A percentile compares a stretch with the other conserved stretches of the same genome.
Conservation (phyloP, 23 tunicate genomes). For the Trididemnum clinides region DNA sequence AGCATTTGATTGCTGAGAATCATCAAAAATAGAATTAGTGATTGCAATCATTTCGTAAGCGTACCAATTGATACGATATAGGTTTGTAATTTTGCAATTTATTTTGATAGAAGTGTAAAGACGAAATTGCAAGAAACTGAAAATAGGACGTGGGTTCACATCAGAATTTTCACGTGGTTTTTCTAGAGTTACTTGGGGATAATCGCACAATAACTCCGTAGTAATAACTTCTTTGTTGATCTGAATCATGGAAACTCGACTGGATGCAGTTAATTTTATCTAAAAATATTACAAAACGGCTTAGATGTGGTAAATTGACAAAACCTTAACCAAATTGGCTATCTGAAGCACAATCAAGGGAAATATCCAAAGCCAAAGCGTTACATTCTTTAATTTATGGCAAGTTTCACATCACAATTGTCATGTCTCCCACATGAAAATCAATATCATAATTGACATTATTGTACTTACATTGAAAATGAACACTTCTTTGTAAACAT, state of each 20-base stretch:
- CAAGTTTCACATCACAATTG: no score
- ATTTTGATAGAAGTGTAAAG: conserved; percentile 39
- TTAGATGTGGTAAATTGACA: no score
- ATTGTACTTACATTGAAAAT: neutral
- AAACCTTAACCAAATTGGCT: no score
- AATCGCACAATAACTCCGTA: conserved; percentile 70
- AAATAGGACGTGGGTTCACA: conserved; percentile 29
- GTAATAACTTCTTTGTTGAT: conserved; percentile 20
- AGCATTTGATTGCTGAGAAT: neutral
- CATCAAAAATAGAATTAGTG: neutral
- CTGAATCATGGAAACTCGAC: conserved; percentile 32
- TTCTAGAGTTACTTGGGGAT: conserved; percentile 55
- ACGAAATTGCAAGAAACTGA: conserved; percentile 68
- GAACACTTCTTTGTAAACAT: conserved; percentile 4
- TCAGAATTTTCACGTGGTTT: conserved; percentile 43
- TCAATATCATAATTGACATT: neutral
- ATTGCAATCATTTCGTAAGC: conserved; percentile 34
- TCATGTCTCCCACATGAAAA: neutral
- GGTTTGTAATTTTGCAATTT: conserved; percentile 50
- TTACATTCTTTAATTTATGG: no score
- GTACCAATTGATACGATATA: conserved; percentile 51
- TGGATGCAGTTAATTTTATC: conserved; percentile 35
- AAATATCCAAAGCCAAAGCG: no score
- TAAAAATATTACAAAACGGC: no score
- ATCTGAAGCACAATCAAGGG: no score